Evolutionary conservation across 2,888 invertebrate species (phyloP).

Genomic region (Miltochrista miniata): DNA sequence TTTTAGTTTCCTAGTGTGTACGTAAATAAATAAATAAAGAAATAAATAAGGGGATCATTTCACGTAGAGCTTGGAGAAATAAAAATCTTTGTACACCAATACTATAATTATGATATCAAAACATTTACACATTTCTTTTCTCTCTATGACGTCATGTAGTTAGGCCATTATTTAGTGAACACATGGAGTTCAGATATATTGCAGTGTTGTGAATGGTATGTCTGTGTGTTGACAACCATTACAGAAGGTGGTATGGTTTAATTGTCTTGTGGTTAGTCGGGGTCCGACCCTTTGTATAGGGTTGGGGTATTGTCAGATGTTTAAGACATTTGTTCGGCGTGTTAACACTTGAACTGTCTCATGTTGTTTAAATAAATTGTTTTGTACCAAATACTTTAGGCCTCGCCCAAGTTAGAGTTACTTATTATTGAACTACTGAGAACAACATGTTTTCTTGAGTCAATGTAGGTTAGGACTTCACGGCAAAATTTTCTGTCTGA

Average conservation of each 20-base stretch:
- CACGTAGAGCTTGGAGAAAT: background rate
- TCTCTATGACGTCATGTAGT: background rate
- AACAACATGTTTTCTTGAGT: no score
- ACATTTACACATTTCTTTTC: background rate
- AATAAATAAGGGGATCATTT: background rate
- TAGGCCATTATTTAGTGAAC: constrained; percentile 8
- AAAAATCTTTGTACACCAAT: background rate
- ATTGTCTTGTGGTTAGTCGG: constrained; percentile 33
- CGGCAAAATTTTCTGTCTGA: no score
- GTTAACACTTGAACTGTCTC: constrained; percentile 48
- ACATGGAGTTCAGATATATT: constrained; percentile 8
- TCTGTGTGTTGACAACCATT: constrained; percentile 49
- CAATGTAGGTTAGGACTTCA: no score
- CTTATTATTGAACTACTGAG: no score
- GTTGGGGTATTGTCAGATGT: constrained; percentile 29
- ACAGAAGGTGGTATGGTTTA: constrained; percentile 47
- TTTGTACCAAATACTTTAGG: no score
- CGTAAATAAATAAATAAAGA: no score
- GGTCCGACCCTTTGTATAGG: constrained; percentile 18
- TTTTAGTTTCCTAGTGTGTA: no score
- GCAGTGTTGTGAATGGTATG: constrained; percentile 6
- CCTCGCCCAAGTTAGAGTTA: no score
- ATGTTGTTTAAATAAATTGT: no score
- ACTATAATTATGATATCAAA: background rate
- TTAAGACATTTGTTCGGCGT: constrained; percentile 57